phyloP scores from a whole-genome alignment of 1,140 invertebrate genomes.

The Helicorthomorpha holstii region DNA sequence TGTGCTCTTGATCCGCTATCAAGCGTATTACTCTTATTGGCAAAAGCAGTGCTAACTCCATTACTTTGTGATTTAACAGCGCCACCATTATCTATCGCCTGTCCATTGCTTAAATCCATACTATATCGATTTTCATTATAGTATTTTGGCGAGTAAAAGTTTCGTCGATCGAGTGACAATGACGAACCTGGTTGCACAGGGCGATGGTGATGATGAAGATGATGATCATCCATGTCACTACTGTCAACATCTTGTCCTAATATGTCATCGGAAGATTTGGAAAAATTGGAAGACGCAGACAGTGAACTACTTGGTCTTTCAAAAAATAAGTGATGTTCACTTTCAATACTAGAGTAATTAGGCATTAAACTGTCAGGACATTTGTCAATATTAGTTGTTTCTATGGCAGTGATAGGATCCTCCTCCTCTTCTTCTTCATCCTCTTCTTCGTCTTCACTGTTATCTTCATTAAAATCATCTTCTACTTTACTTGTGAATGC shows the following conservation, averaged over 20 bases:
- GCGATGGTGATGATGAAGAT: not conserved
- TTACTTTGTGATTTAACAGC: no score
- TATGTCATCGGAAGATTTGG: conserved; percentile 1
- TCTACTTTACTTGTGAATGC: no score
- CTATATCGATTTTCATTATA: no score
- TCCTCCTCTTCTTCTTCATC: not conserved
- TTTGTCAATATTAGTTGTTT: not conserved
- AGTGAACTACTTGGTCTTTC: not conserved
- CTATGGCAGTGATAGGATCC: no score
- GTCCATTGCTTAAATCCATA: no score
- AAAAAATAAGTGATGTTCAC: not conserved
- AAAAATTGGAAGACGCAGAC: not conserved
- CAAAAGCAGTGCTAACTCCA: no score
- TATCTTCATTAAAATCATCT: conserved; percentile 13
- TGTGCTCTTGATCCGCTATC: no score
- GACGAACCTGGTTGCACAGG: not conserved
- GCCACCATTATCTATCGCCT: no score
- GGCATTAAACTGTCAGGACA: not conserved
- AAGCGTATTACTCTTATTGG: no score
- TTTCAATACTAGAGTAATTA: not conserved
- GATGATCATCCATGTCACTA: not conserved
- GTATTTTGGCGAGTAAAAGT: not conserved
- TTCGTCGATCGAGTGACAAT: not conserved
- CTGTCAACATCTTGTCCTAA: not conserved
- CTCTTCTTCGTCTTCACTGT: conserved; percentile 9